Base-by-base conservation (phyloP, 2,888 invertebrate genomes). In the Tolmerus cingulatus region DNA sequence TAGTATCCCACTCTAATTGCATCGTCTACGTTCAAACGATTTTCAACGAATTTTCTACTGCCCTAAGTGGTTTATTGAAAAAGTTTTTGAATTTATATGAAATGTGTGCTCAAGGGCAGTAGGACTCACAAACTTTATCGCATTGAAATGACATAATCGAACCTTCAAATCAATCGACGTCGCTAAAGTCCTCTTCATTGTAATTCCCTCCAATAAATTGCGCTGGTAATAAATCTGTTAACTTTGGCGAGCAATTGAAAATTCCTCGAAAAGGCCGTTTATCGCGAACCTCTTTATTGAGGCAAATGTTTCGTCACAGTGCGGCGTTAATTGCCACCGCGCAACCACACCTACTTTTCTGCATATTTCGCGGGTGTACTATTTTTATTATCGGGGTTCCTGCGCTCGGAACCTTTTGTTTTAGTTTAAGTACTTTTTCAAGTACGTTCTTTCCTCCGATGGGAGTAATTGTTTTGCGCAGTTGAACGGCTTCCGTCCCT, bases 401-500 rank as follows among this genome's bases (percentile, higher is more conserved):
- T 19, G 12, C 19, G 19, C 43, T 78, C 12, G 5, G 5, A 23
- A 23, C 40, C 19, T 78, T 77, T 76, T 76, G 34, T 76, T 78
- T 43, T 46, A 5, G 19, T 40, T 46, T 43, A 3, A 37, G 78
- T 7, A n/a, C 37, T 78, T 78, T 77, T 77, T 40, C 43, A 77
- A 34, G 19, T 34, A 30, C 7, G n/a, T 23, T 12, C 27, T 66
- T 66, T 66, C 66, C 23, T 27, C 7, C 66, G 23, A 46, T n/a
- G 37, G n/a, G 23, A 43, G 27, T 46, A 78, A 78, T 78, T 78
- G 43, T 78, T 78, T 78, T 78, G 78, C 78, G 78, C 78, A 40
- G 40, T 78, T 78, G 19, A 43, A 9, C 37, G 46, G 46, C 40
- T 78, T 78, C 78, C 14, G 1, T 16, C 23, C 23, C 19, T 12